Conservation (phyloP, 1,140 invertebrate genomes). For the Rhopalosiphum maidis region DNA sequence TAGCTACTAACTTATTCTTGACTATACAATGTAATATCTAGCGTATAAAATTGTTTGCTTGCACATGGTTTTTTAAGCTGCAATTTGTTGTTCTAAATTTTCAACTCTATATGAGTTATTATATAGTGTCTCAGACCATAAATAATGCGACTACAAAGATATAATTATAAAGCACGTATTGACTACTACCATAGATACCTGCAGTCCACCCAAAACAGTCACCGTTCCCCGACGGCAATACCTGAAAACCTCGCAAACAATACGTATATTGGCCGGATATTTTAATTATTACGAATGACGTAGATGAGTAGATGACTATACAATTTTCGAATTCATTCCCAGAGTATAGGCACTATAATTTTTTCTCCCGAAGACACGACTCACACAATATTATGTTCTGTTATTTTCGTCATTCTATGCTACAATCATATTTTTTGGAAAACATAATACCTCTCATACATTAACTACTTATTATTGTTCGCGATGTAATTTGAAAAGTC, state of each 20-base stretch:
- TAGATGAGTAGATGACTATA: not conserved
- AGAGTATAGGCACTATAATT: not conserved
- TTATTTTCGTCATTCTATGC: not conserved
- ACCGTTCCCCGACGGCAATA: not conserved
- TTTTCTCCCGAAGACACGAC: not conserved
- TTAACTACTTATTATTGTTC: not conserved
- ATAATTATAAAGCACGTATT: not conserved
- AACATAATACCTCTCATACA: not conserved
- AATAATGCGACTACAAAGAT: not conserved
- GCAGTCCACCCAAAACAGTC: not conserved
- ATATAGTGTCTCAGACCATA: not conserved
- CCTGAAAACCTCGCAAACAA: not conserved
- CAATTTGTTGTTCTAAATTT: not conserved
- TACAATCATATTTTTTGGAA: not conserved
- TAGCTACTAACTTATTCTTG: not conserved
- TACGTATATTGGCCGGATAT: not conserved
- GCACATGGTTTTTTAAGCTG: not conserved
- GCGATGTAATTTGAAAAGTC: not conserved
- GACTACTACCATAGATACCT: not conserved
- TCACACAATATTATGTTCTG: not conserved
- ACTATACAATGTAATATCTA: not conserved
- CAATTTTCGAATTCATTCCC: not conserved
- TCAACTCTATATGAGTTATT: not conserved
- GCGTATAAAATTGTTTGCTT: not conserved
- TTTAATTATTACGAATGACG: not conserved